Evolutionary conservation across 2,888 invertebrate species (phyloP), one percentile per base, ranked within the genome.

Genomic region (Lasiommata megera): DNA sequence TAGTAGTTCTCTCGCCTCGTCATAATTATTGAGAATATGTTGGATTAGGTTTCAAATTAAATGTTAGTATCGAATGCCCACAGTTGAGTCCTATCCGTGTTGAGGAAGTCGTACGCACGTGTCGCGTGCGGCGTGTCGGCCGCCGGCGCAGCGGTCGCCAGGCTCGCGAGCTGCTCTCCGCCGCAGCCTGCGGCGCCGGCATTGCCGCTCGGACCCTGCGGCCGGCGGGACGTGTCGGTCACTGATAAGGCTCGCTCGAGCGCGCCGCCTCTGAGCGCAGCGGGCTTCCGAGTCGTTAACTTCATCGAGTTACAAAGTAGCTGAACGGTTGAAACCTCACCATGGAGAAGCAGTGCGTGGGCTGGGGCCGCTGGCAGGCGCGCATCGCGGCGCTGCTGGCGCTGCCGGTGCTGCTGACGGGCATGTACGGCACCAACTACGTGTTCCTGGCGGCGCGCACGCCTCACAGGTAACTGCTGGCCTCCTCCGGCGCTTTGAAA

Each of bases 371-470:
- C 60, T 87, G 88, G 88, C 88, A 86, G 77, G 80, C 72, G 71
- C 78, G 87, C 62, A 76, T 88, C 74, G 86, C 87, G 69, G 67
- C 72, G 69, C 78, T 88, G 70, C 79, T 88, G 76, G 86, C 88
- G 65, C 72, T 92, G 72, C 86, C 84, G 17, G 84, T 85, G 73
- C 70, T 85, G 76, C 80, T 86, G 36, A 88, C 88, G 6, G 86
- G 88, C 57, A 79, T 85, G 54, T 88, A 88, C 72, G 82, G 84
- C 38, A 85, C 88, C 73, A 89, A 88, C 79, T 89, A 89, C 68
- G 88, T 89, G 65, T 89, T 89, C 76, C 79, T 89, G 1, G 89
- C 89, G 0, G 87, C 81, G 1, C 78, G 79, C 38, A 80, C 82
- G 6, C 78, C 80, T 1, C 79, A 85, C 80, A 88, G 89, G 89